Base-by-base conservation (phyloP, 2,113 vertebrate genomes). In the Parus major region DNA sequence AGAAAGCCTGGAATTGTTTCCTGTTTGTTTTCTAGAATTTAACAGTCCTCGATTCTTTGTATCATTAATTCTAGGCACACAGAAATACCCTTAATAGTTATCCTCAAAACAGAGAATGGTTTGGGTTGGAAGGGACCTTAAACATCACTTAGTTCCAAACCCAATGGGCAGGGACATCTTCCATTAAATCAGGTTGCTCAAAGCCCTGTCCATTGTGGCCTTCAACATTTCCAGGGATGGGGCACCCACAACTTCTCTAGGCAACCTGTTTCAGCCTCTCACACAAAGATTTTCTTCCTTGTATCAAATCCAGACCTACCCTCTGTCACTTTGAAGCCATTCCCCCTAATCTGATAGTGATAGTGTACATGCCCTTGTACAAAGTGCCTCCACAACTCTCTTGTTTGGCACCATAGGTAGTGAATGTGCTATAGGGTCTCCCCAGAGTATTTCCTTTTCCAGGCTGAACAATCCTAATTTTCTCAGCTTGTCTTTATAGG, bases 1-100 rank as follows among this genome's bases (percentile, higher is more conserved):
- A 94, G 93, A 73, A 75, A 82, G 9, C n/a, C 76, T 64, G 75
- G 75, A 88, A 81, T 46, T 35, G 49, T 75, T 96, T 97, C 94
- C 92, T 96, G 72, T 86, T 95, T 50, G n/a, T 56, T 92, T 92
- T 92, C 56, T 47, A 31, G 72, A 81, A 64, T 46, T 60, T 86
- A 73, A 33, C 60, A 64, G 59, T 25, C 47, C 4, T 88, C n/a
- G 71, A 0, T 56, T 47, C 39, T 88, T 73, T 68, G 55, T 66
- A 52, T 59, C 33, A 8, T 52, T 56, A 90, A 71, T 78, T 82
- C 52, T 52, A 75, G n/a, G 25, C 39, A 39, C 31, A 35, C 21
- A 66, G 35, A 86, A 80, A 73, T 57, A 18, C 23, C 82, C 33
- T 59, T 86, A 82, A 36, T 73, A 70, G 42, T 75, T 88, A 86